Evolutionary conservation across 1,140 invertebrate species (phyloP).

Genomic region (Orchesella cincta): DNA sequence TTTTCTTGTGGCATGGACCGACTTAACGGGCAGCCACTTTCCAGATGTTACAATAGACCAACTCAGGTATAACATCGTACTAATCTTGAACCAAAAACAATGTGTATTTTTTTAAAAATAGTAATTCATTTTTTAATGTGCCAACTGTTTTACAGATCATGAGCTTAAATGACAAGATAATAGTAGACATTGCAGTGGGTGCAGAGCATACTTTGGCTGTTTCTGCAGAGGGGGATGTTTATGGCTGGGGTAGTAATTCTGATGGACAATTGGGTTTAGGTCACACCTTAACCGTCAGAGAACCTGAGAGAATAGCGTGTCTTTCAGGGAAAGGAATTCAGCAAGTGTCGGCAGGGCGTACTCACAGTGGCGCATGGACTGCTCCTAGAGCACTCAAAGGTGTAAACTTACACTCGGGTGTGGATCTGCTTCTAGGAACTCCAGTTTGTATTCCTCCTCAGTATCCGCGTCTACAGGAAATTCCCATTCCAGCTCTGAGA

Average conservation of each 20-base stretch:
- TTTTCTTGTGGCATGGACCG: conserved; percentile 68
- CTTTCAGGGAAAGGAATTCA: conserved; percentile 63
- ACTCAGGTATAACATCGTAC: too few species aligned
- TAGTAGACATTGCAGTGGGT: conserved; percentile 66
- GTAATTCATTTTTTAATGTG: too few species aligned
- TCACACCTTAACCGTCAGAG: conserved; percentile 60
- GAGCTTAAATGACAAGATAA: conserved; percentile 58
- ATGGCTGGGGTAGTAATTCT: conserved; percentile 67
- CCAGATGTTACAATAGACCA: conserved; percentile 51
- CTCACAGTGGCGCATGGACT: conserved; percentile 69
- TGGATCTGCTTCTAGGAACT: conserved; percentile 47
- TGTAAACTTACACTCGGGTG: conserved; percentile 45
- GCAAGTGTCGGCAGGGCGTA: conserved; percentile 66
- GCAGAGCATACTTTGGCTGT: conserved; percentile 67
- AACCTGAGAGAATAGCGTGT: conserved; percentile 62
- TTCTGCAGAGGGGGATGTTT: conserved; percentile 63
- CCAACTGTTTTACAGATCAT: conserved; percentile 55
- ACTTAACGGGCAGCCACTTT: conserved; percentile 63
- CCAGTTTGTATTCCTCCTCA: conserved; percentile 53
- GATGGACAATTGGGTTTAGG: conserved; percentile 67
- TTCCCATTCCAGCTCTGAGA: conserved; percentile 61
- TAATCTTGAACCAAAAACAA: too few species aligned
- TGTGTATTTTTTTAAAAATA: conserved; percentile 25
- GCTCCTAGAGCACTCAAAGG: conserved; percentile 54
- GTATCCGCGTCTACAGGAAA: conserved; percentile 61